Evolutionary conservation across 2,113 vertebrate species (phyloP), one percentile per base, ranked within the genome.

Genomic region (Pseudopodoces humilis): DNA sequence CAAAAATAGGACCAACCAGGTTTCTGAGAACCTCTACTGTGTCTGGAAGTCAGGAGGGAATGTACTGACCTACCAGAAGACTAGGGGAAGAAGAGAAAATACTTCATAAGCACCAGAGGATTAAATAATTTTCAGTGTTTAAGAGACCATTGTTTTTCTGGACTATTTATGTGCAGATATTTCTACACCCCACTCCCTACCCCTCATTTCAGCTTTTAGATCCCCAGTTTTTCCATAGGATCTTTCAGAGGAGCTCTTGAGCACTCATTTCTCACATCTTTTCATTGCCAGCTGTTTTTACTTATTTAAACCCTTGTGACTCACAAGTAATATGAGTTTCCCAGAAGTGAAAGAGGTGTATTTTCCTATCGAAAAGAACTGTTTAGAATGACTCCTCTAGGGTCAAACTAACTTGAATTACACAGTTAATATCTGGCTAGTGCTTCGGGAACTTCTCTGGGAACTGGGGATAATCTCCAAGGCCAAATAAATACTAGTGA

Each of bases 371-470:
- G 5, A 90, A 83, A 24, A 82, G 79, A 93, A 94, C 79, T 88
- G 77, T 82, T 95, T 94, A 68, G 86, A 94, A 93, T 44, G 20
- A 88, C 94, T 91, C 84, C 91, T 96, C 86, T 60, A 72, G 88
- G 95, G 93, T 93, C 60, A 93, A 95, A 96, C 92, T 93, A 92
- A 96, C 94, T 94, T 94, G 94, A 95, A 97, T 94, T 93, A 95
- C 65, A 41, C 70, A 89, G 83, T 76, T 79, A 95, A 95, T 95
- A 96, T 91, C 87, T 55, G 55, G 67, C 90, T 70, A 80, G 59
- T 3, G 14, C 85, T 94, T 93, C 6, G 60, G 83, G 87, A 95
- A 88, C 69, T 88, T 94, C 72, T 84, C 80, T 21, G 16, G 64
- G 44, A 94, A 60, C 76, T 2, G 3, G 43, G 70, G 47, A 92